Conservation (phyloP, 2,797 vertebrate species). For the Macropodus opercularis region DNA sequence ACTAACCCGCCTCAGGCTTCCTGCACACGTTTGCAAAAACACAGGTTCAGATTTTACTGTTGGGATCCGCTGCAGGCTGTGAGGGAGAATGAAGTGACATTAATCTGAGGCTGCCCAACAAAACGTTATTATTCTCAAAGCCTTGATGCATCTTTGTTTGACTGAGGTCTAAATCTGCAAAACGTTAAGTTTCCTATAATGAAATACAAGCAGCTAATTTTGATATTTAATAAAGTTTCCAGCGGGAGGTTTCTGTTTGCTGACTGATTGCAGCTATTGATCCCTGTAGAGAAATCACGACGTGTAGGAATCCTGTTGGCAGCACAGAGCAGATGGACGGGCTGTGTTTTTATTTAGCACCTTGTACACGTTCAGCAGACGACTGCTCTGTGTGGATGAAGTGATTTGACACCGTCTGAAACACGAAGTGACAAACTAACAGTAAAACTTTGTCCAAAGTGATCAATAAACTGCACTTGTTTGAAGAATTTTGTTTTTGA, state of each 20-base stretch:
- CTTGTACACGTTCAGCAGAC: conserved; percentile 24
- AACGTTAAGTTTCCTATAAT: background rate
- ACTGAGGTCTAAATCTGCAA: background rate
- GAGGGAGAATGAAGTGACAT: background rate
- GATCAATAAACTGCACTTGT: conserved; percentile 52
- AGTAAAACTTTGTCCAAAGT: conserved; percentile 6
- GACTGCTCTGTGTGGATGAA: background rate
- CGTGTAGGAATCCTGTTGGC: background rate
- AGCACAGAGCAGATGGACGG: background rate
- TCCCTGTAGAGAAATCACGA: too few relatives aligned
- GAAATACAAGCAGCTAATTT: background rate
- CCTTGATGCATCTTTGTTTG: background rate
- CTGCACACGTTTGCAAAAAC: background rate
- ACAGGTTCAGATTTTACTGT: background rate
- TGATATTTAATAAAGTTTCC: too few relatives aligned
- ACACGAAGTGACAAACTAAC: background rate
- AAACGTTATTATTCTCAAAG: too few relatives aligned
- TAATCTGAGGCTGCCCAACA: background rate
- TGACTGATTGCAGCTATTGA: too few relatives aligned
- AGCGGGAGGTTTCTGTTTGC: too few relatives aligned
- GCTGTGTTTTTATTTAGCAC: conserved; percentile 14
- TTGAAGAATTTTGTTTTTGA: background rate
- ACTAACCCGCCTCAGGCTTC: conserved; percentile 48
- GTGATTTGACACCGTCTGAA: background rate
- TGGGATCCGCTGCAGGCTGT: background rate